Percentiles rank a stretch among this genome's conserved stretches.
Evolutionary conservation across 1,140 invertebrate species (phyloP).

Genomic region (Adelges cooleyi): DNA sequence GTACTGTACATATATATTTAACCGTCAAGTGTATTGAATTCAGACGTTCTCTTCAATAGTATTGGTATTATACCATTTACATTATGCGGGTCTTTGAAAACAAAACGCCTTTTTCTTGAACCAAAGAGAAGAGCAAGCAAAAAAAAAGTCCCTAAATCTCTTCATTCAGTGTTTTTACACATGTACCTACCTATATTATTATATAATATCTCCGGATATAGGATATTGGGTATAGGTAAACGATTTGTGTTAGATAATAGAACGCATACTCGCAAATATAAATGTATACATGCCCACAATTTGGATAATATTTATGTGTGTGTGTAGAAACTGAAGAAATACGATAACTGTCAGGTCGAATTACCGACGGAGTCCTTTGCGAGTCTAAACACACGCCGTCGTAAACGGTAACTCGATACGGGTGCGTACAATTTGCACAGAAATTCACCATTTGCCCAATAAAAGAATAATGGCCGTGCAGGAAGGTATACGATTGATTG

Average conservation of each 20-base stretch:
- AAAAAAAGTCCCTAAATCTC: too few species aligned
- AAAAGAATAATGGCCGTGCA: neutral
- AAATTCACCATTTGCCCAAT: neutral
- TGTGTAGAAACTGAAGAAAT: constrained; percentile 5
- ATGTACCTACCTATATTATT: neutral
- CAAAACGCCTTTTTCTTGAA: constrained; percentile 19
- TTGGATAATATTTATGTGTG: neutral
- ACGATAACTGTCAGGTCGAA: constrained; percentile 28
- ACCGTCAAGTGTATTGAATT: neutral
- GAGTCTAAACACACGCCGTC: constrained; percentile 15
- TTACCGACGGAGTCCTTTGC: constrained; percentile 10
- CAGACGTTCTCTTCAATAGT: neutral
- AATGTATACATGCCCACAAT: too few species aligned
- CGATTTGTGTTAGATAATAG: constrained; percentile 18
- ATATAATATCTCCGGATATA: constrained; percentile 26
- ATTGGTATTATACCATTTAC: neutral
- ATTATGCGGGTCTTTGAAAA: constrained; percentile 27
- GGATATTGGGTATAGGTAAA: constrained; percentile 21
- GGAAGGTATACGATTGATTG: neutral
- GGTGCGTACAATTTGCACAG: constrained; percentile 3
- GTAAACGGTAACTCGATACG: neutral
- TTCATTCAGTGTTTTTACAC: too few species aligned
- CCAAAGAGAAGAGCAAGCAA: neutral
- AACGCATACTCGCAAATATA: neutral
- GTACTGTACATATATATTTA: too few species aligned